phyloP scores from a whole-genome alignment of 2,888 invertebrate species.

The Autographa gamma region DNA sequence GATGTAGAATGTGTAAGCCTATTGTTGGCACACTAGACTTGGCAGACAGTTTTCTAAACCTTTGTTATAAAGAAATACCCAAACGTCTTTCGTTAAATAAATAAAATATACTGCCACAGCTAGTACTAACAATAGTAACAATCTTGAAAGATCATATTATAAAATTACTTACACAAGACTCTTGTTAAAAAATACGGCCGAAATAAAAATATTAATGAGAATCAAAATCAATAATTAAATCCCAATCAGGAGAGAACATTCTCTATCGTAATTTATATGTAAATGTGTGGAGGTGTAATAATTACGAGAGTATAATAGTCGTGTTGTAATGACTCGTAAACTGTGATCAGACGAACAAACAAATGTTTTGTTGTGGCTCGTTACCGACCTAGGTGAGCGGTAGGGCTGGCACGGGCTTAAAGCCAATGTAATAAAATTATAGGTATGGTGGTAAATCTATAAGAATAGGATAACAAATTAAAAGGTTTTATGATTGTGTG shows the following conservation, averaged over 20 bases:
- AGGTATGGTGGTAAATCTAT: too few species aligned
- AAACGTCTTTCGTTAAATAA: too few species aligned
- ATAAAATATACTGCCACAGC: background rate
- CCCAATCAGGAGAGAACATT: background rate
- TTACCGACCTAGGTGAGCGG: background rate
- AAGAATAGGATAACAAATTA: too few species aligned
- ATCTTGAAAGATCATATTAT: background rate
- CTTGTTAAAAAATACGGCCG: background rate
- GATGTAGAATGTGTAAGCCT: background rate
- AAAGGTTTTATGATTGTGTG: too few species aligned
- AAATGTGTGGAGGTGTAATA: background rate
- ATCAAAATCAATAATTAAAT: conserved; percentile 7
- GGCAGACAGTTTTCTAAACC: too few species aligned
- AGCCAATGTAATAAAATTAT: too few species aligned
- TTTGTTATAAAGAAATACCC: too few species aligned
- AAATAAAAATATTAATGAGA: background rate
- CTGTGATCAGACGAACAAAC: conserved; percentile 36
- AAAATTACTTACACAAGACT: background rate
- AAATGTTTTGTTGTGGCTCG: background rate
- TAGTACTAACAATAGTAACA: too few species aligned
- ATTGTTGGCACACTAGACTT: too few species aligned
- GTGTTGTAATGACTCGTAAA: conserved; percentile 39
- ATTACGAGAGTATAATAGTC: conserved; percentile 18
- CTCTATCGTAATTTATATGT: background rate
- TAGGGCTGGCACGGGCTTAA: conserved; percentile 1